Evolutionary conservation across 2,888 invertebrate genomes (phyloP).

Genomic region (Apotomis turbidana): DNA sequence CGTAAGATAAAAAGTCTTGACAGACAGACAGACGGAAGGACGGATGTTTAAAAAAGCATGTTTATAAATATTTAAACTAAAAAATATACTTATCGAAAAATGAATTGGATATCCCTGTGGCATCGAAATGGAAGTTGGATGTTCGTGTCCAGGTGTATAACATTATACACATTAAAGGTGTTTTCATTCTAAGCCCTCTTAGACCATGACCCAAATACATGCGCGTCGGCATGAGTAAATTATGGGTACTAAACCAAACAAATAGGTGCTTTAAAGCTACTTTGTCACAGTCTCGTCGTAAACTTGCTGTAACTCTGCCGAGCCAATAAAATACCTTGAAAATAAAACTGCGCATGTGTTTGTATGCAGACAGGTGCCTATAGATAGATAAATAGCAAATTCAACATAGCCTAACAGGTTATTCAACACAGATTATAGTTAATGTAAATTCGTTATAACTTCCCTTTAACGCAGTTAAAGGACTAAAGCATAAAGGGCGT

Average conservation of each 20-base stretch:
- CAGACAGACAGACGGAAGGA: too few species aligned
- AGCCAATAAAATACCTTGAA: constrained; percentile 53
- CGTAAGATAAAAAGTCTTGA: too few species aligned
- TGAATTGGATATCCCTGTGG: too few species aligned
- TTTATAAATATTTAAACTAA: too few species aligned
- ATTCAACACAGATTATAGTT: not conserved
- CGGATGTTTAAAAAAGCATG: too few species aligned
- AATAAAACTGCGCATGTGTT: constrained; percentile 40
- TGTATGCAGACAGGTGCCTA: constrained; percentile 32
- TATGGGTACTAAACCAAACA: constrained; percentile 67
- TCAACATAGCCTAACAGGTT: not conserved
- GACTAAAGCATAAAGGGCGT: too few species aligned
- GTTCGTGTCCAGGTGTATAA: not conserved
- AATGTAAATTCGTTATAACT: too few species aligned
- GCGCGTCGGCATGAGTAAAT: constrained; percentile 56
- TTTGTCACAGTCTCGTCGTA: constrained; percentile 63
- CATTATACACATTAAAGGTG: not conserved
- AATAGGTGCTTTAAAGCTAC: constrained; percentile 64
- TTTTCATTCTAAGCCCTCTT: constrained; percentile 19
- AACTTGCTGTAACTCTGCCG: constrained; percentile 54
- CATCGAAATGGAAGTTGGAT: too few species aligned
- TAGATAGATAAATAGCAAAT: constrained; percentile 38
- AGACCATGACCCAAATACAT: constrained; percentile 56
- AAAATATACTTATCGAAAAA: too few species aligned
- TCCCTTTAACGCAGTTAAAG: too few species aligned